Conservation (phyloP, 2,797 vertebrate species). For the Gymnothorax reevesii region DNA sequence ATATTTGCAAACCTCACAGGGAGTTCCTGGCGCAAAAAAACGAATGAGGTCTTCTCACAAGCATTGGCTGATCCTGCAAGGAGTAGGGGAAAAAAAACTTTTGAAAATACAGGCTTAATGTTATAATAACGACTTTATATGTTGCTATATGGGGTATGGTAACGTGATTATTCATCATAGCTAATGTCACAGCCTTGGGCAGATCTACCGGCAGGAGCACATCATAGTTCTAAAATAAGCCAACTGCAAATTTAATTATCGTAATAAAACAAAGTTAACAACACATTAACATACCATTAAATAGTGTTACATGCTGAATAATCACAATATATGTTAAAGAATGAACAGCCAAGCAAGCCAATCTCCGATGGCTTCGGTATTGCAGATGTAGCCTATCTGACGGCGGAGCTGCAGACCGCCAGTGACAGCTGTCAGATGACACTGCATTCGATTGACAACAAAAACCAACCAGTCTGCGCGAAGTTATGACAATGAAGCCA, state of each 20-base stretch:
- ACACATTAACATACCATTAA: background rate
- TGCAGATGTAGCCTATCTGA: background rate
- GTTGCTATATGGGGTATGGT: background rate
- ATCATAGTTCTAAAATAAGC: background rate
- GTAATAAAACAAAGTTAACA: background rate
- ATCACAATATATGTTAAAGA: background rate
- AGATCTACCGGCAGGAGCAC: background rate
- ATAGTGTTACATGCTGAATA: background rate
- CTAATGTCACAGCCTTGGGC: background rate
- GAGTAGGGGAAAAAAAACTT: constrained; percentile 36
- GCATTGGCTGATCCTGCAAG: constrained; percentile 87
- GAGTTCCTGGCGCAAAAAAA: constrained; percentile 93
- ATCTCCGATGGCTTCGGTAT: background rate
- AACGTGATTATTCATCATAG: background rate
- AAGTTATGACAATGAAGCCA: too few relatives aligned
- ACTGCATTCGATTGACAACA: too few relatives aligned
- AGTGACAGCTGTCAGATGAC: constrained; percentile 11
- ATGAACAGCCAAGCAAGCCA: background rate
- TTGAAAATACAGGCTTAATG: background rate
- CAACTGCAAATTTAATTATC: background rate
- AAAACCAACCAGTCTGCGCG: too few relatives aligned
- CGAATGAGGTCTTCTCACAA: constrained; percentile 96
- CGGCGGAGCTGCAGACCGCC: background rate
- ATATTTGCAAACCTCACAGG: constrained; percentile 96
- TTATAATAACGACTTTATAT: background rate